Evolutionary conservation across 2,797 vertebrate genomes (phyloP), one percentile per base, ranked within the genome.

Genomic region (Alectoris magna): DNA sequence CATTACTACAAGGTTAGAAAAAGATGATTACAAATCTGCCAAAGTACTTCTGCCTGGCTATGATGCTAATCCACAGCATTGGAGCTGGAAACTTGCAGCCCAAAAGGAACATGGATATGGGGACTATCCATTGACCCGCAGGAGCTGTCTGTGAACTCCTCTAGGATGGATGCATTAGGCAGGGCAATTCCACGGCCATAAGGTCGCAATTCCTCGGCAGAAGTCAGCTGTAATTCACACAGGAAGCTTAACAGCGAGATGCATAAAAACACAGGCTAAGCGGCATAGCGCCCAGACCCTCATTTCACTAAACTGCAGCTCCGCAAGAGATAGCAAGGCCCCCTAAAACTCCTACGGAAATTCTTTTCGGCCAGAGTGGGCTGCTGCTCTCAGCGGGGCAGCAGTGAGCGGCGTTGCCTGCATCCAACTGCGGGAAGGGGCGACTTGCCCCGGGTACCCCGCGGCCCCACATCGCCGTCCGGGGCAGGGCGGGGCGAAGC

Each of bases 381-480:
- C 46, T 46, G 26, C 36, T 11, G 22, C 4, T 4, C 34, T 51
- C 62, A 13, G 23, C 9, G 27, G 23, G 70, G 66, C 38, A 22
- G 24, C 0, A 7, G 34, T 14, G 55, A 59, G 34, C 48, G 23
- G 69, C 53, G 4, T 56, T 3, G 80, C 70, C 83, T 1, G 58
- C 4, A 1, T 0, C 4, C 55, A 29, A 58, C 68, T 2, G 41
- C 0, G 51, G 16, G 51, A 29, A 53, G 27, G 51, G 16, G 51
- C 51, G 51, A 53, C 51, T 6, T 6, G 55, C 31, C 31, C 55
- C 31, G 12, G 8, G n/a, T 19, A 58, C n/a, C 55, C 55, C 31
- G 17, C 55, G 31, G 55, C 31, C 55, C 31, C 31, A n/a, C 55
- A n/a, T 26, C 17, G 26, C 38, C 59, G 51, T 10, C 51, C 51